Conservation (phyloP, 2,797 vertebrate genomes). For the Sebastiscus tertius region DNA sequence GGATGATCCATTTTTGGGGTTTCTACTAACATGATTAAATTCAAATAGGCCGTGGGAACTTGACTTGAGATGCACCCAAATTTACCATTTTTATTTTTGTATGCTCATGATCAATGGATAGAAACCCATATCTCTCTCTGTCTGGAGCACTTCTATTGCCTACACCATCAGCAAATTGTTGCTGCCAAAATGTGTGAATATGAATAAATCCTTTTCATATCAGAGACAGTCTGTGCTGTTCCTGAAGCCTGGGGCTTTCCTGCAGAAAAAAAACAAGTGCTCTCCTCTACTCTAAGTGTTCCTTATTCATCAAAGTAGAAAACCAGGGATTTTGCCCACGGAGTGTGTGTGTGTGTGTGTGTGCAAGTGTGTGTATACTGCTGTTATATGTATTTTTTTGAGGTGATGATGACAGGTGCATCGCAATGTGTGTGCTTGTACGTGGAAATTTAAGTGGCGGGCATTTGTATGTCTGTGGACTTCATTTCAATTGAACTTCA, state of each 20-base stretch:
- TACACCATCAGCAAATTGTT: conserved; percentile 8
- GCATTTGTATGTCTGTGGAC: not conserved
- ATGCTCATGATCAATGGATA: not conserved
- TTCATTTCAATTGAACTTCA: not conserved
- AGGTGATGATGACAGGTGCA: not conserved
- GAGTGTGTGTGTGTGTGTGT: not conserved
- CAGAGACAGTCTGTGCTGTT: conserved; percentile 10
- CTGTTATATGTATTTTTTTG: not conserved
- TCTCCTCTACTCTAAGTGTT: not conserved
- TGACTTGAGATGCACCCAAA: not conserved
- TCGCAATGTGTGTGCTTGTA: not conserved
- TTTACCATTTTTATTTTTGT: not conserved
- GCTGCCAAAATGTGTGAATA: conserved; percentile 10
- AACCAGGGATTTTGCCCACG: not conserved
- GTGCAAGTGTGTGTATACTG: not conserved
- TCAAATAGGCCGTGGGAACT: not conserved
- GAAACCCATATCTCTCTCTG: not conserved
- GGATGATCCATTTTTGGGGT: not conserved
- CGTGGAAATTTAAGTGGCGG: not conserved
- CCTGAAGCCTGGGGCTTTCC: conserved; percentile 9
- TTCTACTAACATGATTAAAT: not conserved
- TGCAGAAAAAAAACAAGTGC: conserved; percentile 19
- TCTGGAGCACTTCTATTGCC: not conserved
- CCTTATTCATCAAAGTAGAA: conserved; percentile 23
- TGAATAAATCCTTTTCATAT: conserved; percentile 45